Evolutionary conservation across 1,140 invertebrate genomes (phyloP), one percentile per base, ranked within the genome.

Genomic region (Cyrtorhinus lividipennis): DNA sequence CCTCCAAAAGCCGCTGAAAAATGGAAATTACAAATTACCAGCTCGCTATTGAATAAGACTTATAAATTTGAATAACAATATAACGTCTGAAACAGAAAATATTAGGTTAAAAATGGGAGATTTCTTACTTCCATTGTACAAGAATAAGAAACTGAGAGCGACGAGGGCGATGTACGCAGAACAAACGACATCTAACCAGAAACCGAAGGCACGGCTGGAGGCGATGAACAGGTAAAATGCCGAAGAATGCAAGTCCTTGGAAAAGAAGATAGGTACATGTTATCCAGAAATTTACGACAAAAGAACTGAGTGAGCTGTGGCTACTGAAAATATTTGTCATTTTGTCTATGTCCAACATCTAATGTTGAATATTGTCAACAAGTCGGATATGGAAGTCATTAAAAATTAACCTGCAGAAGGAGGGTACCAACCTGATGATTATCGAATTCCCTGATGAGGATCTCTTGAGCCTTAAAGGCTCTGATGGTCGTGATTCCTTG

Each of bases 401-500:
- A n/a, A n/a, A n/a, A n/a, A n/a, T n/a, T n/a, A n/a, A n/a, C n/a
- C n/a, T n/a, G n/a, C n/a, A n/a, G n/a, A n/a, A n/a, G n/a, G n/a
- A n/a, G 22, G 20, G 24, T 8, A 10, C 27, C 61, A 15, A 70
- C 81, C 81, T 94, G 85, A 70, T 84, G 81, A 65, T 81, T 82
- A 69, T 92, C 88, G 68, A 92, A 92, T 74, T 90, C 85, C 38
- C 83, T 74, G 66, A 86, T 85, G 10, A 96, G 79, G 61, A 87
- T 83, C 66, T 83, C 76, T 74, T 95, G 82, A 0, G 85, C 85
- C 30, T 80, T 78, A 67, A 88, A 93, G 0, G 92, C 90, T 63
- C 93, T 78, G 60, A 98, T 92, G 0, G 92, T 95, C 0, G 88
- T 81, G 24, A 97, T 75, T 3, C 94, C 94, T 74, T 90, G 87